A percentile compares a stretch with the other conserved stretches of the same genome.
These are phyloP conservation scores for Mercenaria mercenaria DNA, from an alignment of 1,140 invertebrate genomes.

Conservation along the genomic window DNA sequence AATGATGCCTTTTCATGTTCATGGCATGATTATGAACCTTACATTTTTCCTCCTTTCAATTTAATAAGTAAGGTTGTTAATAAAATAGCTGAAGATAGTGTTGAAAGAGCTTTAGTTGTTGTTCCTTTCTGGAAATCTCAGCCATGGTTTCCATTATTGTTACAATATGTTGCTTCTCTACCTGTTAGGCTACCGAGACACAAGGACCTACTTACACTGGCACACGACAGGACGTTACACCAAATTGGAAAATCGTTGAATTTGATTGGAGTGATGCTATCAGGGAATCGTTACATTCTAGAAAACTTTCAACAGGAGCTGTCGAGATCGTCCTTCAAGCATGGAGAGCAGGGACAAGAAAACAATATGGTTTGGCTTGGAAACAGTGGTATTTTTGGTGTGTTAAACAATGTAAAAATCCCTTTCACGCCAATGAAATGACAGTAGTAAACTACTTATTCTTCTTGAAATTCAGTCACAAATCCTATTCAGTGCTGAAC, in stretches of 20 bases:
- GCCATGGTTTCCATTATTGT: neutral
- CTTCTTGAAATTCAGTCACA: no score
- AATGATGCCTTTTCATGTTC: conserved; percentile 38
- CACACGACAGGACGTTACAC: neutral
- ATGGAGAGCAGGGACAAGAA: neutral
- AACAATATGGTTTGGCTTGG: no score
- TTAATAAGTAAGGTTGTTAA: conserved; percentile 17
- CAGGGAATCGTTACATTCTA: neutral
- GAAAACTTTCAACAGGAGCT: neutral
- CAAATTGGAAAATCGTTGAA: neutral
- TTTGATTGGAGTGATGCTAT: neutral
- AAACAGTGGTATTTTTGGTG: conserved; percentile 18
- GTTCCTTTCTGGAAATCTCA: conserved; percentile 14
- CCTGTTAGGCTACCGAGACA: conserved; percentile 33
- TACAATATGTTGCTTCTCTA: conserved; percentile 2
- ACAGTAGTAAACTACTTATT: neutral
- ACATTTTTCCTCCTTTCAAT: conserved; percentile 63
- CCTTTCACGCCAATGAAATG: neutral
- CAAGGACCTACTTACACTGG: neutral
- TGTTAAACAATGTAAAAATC: neutral
- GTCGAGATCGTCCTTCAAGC: neutral
- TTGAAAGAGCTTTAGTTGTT: neutral
- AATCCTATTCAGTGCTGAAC: no score
- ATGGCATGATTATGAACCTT: conserved; percentile 14
- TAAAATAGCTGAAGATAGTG: conserved; percentile 57